Percentiles rank a stretch among this genome's conserved stretches.
phyloP scores from a whole-genome alignment of 2,888 invertebrate species.

The Yponomeuta plumbellus region DNA sequence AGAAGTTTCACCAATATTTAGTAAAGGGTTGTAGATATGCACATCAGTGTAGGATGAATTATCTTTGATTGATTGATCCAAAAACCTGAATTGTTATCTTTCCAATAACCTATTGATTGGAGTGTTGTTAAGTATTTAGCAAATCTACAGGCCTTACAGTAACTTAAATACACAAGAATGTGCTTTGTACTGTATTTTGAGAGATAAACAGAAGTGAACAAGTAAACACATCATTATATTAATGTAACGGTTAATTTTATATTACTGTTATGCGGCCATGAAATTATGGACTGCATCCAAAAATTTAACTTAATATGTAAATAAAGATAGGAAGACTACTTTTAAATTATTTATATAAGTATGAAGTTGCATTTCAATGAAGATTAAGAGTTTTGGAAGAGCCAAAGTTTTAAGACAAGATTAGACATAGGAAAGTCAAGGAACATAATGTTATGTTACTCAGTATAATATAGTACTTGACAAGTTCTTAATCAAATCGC shows the following conservation, averaged over 20 bases:
- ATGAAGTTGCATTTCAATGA: not conserved
- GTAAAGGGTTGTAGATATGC: not conserved
- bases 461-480: no score
- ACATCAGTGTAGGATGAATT: not conserved
- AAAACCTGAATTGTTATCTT: constrained; percentile 14
- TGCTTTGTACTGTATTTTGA: not conserved
- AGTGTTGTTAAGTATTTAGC: not conserved
- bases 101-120: not conserved
- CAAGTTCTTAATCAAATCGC: no score
- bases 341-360: not conserved
- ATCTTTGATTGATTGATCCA: not conserved
- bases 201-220: not conserved
- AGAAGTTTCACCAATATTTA: not conserved
- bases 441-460: no score
- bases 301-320: not conserved
- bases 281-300: not conserved
- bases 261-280: not conserved
- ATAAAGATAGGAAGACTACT: not conserved
- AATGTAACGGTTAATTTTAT: constrained; percentile 6
- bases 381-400: no score
- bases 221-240: constrained; percentile 6
- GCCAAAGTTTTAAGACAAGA: no score
- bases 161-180: not conserved
- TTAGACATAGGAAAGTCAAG: no score
- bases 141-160: not conserved